A percentile compares a stretch with the other conserved stretches of the same genome.
phyloP scores from a whole-genome alignment of 2,888 invertebrate genomes.

The Beris chalybata region DNA sequence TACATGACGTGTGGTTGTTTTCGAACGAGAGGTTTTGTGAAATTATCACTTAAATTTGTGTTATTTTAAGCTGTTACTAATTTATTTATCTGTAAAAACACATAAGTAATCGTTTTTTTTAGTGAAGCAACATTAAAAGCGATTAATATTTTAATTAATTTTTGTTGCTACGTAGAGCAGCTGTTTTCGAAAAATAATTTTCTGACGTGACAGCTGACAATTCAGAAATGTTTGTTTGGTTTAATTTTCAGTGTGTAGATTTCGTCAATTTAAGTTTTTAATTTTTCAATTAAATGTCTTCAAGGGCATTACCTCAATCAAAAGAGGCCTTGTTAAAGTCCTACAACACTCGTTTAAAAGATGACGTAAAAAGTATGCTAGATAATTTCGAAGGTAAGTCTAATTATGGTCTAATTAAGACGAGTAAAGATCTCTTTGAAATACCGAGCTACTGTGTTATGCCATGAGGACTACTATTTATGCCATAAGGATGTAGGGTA shows the following conservation, averaged over 20 bases:
- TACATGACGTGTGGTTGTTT: slow-evolving; percentile 13
- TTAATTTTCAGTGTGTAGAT: too few species aligned
- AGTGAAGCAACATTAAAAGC: too few species aligned
- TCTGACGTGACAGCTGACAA: not conserved
- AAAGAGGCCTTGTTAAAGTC: slow-evolving; percentile 95
- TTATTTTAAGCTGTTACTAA: not conserved
- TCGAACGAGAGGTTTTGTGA: not conserved
- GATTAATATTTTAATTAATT: not conserved
- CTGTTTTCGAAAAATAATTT: slow-evolving; percentile 12
- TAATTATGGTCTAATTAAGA: too few species aligned
- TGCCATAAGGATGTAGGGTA: too few species aligned
- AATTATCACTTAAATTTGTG: not conserved
- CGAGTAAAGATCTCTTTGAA: not conserved
- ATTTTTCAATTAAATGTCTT: slow-evolving; percentile 40
- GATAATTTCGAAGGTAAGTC: slow-evolving; percentile 92
- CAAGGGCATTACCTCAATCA: slow-evolving; percentile 78
- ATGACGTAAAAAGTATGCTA: slow-evolving; percentile 95
- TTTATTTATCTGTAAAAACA: too few species aligned
- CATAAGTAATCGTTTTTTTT: too few species aligned
- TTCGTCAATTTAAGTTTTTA: not conserved
- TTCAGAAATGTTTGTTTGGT: too few species aligned
- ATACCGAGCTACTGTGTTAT: not conserved
- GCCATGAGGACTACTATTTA: too few species aligned
- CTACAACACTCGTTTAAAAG: slow-evolving; percentile 90
- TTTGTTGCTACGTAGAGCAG: not conserved